Base-by-base conservation (phyloP, 2,797 vertebrate genomes). In the Cynopterus sphinx region DNA sequence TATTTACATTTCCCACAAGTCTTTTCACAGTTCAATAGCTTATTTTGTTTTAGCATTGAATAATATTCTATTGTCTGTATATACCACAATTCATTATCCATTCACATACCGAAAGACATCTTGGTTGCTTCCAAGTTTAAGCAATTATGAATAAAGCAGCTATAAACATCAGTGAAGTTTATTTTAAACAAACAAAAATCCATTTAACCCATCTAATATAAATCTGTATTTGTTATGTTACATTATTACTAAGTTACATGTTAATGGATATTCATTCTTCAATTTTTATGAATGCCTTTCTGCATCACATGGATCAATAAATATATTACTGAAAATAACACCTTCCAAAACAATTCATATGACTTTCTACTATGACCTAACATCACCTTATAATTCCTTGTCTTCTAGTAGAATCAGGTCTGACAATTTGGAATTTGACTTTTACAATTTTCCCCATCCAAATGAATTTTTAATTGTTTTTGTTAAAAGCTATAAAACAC, bases 171-270 rank as follows among this genome's bases (percentile, higher is more conserved):
- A 91, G 17, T 86, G 61, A 94, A 83, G 55, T 19, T 84, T 91
- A 71, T 82, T 96, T 95, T 94, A 93, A 84, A 93, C 15, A 46
- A 87, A 75, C 41, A 91, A 79, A 81, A 86, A 59, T 53, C 28
- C 19, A 93, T 3, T 85, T 59, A 63, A 10, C 49, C 4, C 33
- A 73, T 9, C 24, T 39, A 82, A 79, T 26, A 0, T 68, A 91
- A 83, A 87, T 81, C 51, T 82, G 9, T 19, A 51, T 46, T 55
- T 95, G 46, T 71, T 88, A 65, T 85, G 31, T 68, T 83, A 86
- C 6, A n/a, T 1, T 84, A 7, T 75, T 92, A 87, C 65, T 71
- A 74, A 31, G 68, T 10, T 75, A 75, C n/a, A 75, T 53, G 10
- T 51, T 84, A 77, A 88, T 61, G 53, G 49, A 55, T 79, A 87